A percentile compares a stretch with the other conserved stretches of the same genome.
Evolutionary conservation across 2,797 vertebrate genomes (phyloP).

Genomic region (Rhabdomys pumilio): DNA sequence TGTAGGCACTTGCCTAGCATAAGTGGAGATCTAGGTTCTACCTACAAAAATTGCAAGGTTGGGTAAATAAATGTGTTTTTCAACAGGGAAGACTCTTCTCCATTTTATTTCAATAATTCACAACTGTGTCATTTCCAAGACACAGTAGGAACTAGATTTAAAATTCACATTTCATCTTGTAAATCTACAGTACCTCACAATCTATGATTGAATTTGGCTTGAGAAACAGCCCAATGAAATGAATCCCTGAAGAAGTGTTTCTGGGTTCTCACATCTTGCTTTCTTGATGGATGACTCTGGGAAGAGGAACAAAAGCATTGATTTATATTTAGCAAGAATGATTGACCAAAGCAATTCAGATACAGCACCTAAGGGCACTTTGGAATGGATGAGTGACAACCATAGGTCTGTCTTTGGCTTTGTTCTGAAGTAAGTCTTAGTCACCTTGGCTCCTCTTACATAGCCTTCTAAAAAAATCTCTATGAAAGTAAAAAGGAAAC

Average conservation of each 20-base stretch:
- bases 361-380: constrained; percentile 62
- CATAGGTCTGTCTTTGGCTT: constrained; percentile 83
- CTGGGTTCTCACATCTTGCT: constrained; percentile 69
- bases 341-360: constrained; percentile 79
- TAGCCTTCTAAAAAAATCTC: constrained; percentile 61
- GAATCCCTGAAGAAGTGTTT: constrained; percentile 78
- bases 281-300: constrained; percentile 67
- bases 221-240: constrained; percentile 50
- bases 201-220: constrained; percentile 71
- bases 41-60: constrained; percentile 47
- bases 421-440: constrained; percentile 64
- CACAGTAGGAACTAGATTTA: constrained; percentile 62
- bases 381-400: constrained; percentile 78
- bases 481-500: constrained; percentile 42
- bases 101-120: constrained; percentile 65
- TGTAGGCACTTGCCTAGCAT: neutral
- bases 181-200: constrained; percentile 46
- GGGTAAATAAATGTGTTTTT: constrained; percentile 18
- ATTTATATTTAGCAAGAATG: constrained; percentile 78
- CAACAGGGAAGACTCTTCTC: neutral
- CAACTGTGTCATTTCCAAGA: constrained; percentile 33
- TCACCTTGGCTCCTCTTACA: constrained; percentile 69
- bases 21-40: neutral
- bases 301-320: constrained; percentile 78
- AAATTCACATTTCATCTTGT: constrained; percentile 76